A percentile compares a stretch with the other conserved stretches of the same genome.
phyloP scores from a whole-genome alignment of 2,797 vertebrate genomes.

The Iguana delicatissima region DNA sequence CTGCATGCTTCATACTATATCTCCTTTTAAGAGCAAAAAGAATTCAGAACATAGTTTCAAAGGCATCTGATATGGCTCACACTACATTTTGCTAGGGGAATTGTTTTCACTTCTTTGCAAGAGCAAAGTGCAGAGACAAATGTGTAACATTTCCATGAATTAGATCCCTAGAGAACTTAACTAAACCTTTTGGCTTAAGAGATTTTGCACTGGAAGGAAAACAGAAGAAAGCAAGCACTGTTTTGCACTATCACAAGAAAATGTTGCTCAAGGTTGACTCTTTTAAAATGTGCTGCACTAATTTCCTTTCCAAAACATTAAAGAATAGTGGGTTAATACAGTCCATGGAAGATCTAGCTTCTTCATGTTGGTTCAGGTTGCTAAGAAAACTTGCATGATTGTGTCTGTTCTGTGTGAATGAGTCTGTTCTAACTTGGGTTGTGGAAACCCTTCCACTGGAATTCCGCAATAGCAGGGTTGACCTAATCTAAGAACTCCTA shows the following conservation, averaged over 20 bases:
- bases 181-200: conserved; percentile 42
- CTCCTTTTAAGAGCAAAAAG: conserved; percentile 5
- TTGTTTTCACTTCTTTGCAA: background rate
- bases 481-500: too few species aligned
- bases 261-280: background rate
- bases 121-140: conserved; percentile 11
- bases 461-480: background rate
- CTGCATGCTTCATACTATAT: conserved; percentile 10
- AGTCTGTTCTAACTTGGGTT: background rate
- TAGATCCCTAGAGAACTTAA: conserved; percentile 23
- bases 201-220: conserved; percentile 24
- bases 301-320: background rate
- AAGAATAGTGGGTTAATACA: background rate
- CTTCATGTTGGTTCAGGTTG: background rate
- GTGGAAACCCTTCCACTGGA: background rate
- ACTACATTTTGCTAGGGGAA: conserved; percentile 28
- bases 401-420: background rate
- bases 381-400: background rate
- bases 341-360: background rate
- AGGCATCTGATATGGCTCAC: conserved; percentile 48
- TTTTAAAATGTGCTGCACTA: background rate
- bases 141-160: conserved; percentile 50
- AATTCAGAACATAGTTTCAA: conserved; percentile 53
- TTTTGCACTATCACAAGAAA: background rate
- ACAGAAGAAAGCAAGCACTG: conserved; percentile 8